phyloP scores from a whole-genome alignment of 2,113 vertebrate genomes.

The Riparia riparia region DNA sequence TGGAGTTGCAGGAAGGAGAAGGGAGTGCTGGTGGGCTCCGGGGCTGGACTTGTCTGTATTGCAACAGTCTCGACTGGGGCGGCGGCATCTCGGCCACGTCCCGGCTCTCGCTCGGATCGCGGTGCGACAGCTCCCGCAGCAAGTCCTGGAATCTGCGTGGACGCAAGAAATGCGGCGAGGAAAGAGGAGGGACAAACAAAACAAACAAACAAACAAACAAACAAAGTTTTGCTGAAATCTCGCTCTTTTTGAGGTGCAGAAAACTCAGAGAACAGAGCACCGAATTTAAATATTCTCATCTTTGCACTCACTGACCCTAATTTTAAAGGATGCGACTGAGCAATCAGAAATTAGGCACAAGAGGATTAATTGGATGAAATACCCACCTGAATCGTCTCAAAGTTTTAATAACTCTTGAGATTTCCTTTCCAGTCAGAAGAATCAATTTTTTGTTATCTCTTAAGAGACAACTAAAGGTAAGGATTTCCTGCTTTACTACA shows the following conservation, averaged over 20 bases:
- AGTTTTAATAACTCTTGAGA: constrained; percentile 56
- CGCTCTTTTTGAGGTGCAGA: background rate
- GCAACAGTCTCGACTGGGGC: constrained; percentile 95
- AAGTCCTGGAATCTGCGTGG: constrained; percentile 89
- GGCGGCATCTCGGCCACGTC: constrained; percentile 92
- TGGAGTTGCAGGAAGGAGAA: constrained; percentile 83
- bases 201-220: background rate
- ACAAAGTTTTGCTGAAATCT: background rate
- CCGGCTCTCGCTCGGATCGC: constrained; percentile 86
- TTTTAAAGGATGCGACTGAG: constrained; percentile 52
- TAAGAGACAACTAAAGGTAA: constrained; percentile 51
- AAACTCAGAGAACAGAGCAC: background rate
- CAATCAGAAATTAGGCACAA: constrained; percentile 41
- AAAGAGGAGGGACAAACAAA: background rate
- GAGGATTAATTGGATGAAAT: constrained; percentile 39
- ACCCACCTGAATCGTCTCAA: constrained; percentile 57
- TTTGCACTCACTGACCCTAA: constrained; percentile 8
- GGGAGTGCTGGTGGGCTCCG: constrained; percentile 86
- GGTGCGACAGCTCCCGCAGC: constrained; percentile 90
- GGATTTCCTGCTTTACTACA: constrained; percentile 30
- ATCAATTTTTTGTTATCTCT: constrained; percentile 48
- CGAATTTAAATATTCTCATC: constrained; percentile 1
- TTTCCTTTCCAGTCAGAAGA: constrained; percentile 42
- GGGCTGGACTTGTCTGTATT: constrained; percentile 92
- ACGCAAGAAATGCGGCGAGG: background rate